Evolutionary conservation across 2,113 vertebrate species (phyloP).

Genomic region (Salvelinus namaycush): DNA sequence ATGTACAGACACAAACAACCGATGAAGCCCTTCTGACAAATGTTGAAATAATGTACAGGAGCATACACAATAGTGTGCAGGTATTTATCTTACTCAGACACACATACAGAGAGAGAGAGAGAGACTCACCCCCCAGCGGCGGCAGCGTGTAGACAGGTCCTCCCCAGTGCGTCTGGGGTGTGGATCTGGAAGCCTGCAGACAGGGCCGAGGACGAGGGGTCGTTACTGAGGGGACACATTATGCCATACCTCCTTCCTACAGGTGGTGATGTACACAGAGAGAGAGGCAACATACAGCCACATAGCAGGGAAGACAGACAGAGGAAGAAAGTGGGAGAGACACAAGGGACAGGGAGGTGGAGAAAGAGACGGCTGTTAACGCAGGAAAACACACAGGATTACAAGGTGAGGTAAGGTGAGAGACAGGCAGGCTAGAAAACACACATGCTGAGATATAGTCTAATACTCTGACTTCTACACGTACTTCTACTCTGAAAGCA

Average conservation of each 20-base stretch:
- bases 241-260: slow-evolving; percentile 94
- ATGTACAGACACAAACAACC: too few species aligned
- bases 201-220: slow-evolving; percentile 81
- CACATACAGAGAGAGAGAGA: background rate
- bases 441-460: background rate
- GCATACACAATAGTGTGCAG: too few species aligned
- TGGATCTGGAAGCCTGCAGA: slow-evolving; percentile 98
- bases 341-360: background rate
- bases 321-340: background rate
- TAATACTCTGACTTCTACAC: background rate
- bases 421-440: slow-evolving; percentile 8
- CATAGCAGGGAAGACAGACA: slow-evolving; percentile 5
- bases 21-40: too few species aligned
- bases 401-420: slow-evolving; percentile 12
- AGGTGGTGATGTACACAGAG: slow-evolving; percentile 78
- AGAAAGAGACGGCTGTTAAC: too few species aligned
- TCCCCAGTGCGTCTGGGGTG: slow-evolving; percentile 92
- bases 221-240: slow-evolving; percentile 91
- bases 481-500: background rate
- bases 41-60: too few species aligned
- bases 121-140: slow-evolving; percentile 93
- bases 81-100: background rate
- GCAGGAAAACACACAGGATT: slow-evolving; percentile 2
- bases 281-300: slow-evolving; percentile 73
- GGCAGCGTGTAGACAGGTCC: slow-evolving; percentile 95